These are phyloP conservation scores for Nesoenas mayeri DNA, from an alignment of 2,113 vertebrate species.

Conservation along the genomic window DNA sequence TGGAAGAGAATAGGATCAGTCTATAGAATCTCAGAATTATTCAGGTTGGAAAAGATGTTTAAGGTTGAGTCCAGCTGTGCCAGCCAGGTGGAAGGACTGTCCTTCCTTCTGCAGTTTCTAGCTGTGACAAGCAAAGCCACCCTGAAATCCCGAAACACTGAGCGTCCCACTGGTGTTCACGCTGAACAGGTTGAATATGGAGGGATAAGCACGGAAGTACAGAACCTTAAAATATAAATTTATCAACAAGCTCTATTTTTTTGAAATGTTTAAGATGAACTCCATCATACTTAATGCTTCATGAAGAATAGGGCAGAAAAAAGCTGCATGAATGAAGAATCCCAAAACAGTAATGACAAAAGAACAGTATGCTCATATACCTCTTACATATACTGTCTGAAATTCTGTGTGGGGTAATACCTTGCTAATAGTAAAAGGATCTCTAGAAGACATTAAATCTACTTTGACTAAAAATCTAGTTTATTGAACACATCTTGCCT, in stretches of 20 bases:
- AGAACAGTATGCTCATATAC: background rate
- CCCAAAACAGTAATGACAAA: background rate
- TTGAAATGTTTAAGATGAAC: background rate
- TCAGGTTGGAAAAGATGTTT: too few relatives aligned
- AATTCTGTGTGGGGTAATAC: background rate
- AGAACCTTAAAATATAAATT: background rate
- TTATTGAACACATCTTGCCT: background rate
- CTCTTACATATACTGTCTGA: background rate
- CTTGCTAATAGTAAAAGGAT: background rate
- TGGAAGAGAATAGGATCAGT: background rate
- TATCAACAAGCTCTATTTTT: rapidly evolving
- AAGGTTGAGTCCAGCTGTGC: too few relatives aligned
- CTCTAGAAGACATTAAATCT: background rate
- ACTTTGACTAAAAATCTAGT: background rate
- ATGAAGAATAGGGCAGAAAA: rapidly evolving
- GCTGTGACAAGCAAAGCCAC: background rate
- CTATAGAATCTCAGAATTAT: background rate
- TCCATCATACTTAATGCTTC: background rate
- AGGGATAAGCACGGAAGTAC: background rate
- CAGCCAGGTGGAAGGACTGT: background rate
- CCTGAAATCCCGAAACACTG: background rate
- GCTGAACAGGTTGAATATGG: background rate
- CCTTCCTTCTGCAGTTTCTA: background rate
- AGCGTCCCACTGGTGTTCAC: too few relatives aligned
- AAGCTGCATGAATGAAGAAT: background rate